phyloP scores from a whole-genome alignment of 2,888 invertebrate species.

The Scaptomyza parva region DNA sequence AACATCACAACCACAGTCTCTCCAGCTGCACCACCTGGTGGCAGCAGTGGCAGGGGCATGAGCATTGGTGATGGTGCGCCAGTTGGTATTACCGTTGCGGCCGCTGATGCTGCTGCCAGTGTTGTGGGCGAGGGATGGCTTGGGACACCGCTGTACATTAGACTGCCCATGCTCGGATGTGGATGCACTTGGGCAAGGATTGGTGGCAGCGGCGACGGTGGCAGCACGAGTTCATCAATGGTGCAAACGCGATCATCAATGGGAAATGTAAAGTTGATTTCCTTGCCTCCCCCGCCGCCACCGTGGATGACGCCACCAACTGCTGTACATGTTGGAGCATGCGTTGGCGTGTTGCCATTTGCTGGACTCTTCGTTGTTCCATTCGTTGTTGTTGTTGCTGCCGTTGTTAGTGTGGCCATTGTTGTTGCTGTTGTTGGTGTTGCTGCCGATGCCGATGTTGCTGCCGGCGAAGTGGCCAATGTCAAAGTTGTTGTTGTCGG shows the following conservation, averaged over 20 bases:
- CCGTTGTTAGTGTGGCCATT: slow-evolving; percentile 24
- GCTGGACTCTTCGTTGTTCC: slow-evolving; percentile 50
- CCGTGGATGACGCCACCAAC: not conserved
- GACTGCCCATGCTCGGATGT: slow-evolving; percentile 64
- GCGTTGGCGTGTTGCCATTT: slow-evolving; percentile 53
- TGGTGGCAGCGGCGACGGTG: slow-evolving; percentile 81
- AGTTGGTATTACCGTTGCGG: slow-evolving; percentile 76
- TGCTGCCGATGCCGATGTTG: too few relatives aligned
- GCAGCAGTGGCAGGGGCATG: slow-evolving; percentile 29
- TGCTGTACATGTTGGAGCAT: not conserved
- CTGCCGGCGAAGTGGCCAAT: slow-evolving; percentile 62
- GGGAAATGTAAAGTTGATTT: slow-evolving; percentile 87
- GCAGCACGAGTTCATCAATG: slow-evolving; percentile 84
- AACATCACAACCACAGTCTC: slow-evolving; percentile 80
- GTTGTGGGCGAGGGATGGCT: slow-evolving; percentile 57
- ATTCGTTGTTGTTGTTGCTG: slow-evolving; percentile 15
- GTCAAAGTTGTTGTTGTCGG: slow-evolving; percentile 69
- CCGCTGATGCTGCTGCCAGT: slow-evolving; percentile 51
- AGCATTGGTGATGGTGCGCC: slow-evolving; percentile 75
- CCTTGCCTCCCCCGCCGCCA: slow-evolving; percentile 76
- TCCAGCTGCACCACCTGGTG: slow-evolving; percentile 52
- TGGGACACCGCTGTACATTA: slow-evolving; percentile 67
- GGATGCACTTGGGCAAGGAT: slow-evolving; percentile 52
- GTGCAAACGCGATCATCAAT: slow-evolving; percentile 85
- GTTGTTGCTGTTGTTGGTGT: slow-evolving; percentile 12